Percentiles rank a stretch among this genome's conserved stretches.
phyloP scores from a whole-genome alignment of 1,140 invertebrate genomes.

The Bombus huntii region DNA sequence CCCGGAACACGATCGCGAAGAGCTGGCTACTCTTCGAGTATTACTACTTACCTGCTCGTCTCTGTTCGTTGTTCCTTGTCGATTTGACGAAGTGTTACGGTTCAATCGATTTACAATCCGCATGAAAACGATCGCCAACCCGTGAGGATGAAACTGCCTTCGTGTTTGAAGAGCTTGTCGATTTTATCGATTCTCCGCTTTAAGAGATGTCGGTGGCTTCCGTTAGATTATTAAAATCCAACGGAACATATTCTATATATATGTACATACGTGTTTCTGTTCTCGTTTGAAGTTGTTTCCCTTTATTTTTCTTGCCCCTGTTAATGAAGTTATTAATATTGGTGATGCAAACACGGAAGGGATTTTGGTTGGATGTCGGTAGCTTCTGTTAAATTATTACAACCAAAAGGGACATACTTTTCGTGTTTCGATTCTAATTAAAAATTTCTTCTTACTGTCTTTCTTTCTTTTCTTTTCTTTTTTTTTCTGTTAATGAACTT shows the following conservation, averaged over 20 bases:
- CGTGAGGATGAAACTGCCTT: background rate
- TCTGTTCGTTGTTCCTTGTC: slow-evolving; percentile 28
- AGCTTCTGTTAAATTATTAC: background rate
- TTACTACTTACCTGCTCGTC: slow-evolving; percentile 42
- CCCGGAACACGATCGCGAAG: slow-evolving; percentile 57
- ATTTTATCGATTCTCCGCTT: slow-evolving; percentile 12
- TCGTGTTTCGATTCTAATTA: too few species aligned
- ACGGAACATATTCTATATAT: background rate
- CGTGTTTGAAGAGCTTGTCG: slow-evolving; percentile 6
- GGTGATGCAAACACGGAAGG: background rate
- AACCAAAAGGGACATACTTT: background rate
- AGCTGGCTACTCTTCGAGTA: slow-evolving; percentile 55
- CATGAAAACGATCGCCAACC: background rate
- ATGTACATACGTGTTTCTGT: background rate
- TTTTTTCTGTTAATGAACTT: background rate
- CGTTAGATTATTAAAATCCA: background rate
- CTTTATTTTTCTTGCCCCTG: background rate
- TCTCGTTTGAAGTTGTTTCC: background rate
- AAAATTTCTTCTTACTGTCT: background rate
- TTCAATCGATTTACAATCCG: slow-evolving; percentile 41
- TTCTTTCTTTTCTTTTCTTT: fast-evolving
- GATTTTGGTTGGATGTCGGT: background rate
- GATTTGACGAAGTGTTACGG: slow-evolving; percentile 41
- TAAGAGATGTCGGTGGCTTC: slow-evolving; percentile 18
- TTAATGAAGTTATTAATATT: background rate